Evolutionary conservation across 2,888 invertebrate species (phyloP).

Genomic region (Seira ritae): DNA sequence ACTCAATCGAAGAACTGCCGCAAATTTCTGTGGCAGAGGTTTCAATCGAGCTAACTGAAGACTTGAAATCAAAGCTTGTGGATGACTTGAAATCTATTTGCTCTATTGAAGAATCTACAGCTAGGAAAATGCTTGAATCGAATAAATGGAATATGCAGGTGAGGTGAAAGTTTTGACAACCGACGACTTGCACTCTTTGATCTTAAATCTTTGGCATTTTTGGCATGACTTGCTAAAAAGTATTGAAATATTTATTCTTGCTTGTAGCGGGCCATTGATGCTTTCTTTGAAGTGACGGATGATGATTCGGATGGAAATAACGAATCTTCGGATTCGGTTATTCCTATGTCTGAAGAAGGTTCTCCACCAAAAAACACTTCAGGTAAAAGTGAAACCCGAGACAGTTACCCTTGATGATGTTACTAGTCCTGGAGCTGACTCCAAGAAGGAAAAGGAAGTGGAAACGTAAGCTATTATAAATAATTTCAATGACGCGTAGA

Average conservation of each 20-base stretch:
- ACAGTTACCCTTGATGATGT: conserved; percentile 39
- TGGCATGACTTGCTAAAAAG: background rate
- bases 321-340: conserved; percentile 11
- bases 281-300: conserved; percentile 54
- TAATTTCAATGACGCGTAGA: background rate
- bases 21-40: conserved; percentile 53
- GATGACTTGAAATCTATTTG: conserved; percentile 67
- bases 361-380: background rate
- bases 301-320: conserved; percentile 29
- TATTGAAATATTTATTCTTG: conserved; percentile 1
- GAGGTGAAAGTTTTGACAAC: background rate
- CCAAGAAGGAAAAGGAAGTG: conserved; percentile 59
- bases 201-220: too few species aligned
- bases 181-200: background rate
- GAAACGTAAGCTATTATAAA: conserved; percentile 47
- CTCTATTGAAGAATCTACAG: conserved; percentile 57
- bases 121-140: conserved; percentile 59
- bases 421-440: conserved; percentile 52
- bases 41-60: conserved; percentile 65
- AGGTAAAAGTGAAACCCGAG: conserved; percentile 7
- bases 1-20: conserved; percentile 16
- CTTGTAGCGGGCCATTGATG: conserved; percentile 65
- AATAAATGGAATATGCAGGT: conserved; percentile 73
- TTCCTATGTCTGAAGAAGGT: conserved; percentile 16
- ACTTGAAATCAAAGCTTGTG: conserved; percentile 61